Percentiles rank a stretch among this genome's conserved stretches.
Evolutionary conservation across 2,888 invertebrate genomes (phyloP).

Genomic region (Torymus auratus): DNA sequence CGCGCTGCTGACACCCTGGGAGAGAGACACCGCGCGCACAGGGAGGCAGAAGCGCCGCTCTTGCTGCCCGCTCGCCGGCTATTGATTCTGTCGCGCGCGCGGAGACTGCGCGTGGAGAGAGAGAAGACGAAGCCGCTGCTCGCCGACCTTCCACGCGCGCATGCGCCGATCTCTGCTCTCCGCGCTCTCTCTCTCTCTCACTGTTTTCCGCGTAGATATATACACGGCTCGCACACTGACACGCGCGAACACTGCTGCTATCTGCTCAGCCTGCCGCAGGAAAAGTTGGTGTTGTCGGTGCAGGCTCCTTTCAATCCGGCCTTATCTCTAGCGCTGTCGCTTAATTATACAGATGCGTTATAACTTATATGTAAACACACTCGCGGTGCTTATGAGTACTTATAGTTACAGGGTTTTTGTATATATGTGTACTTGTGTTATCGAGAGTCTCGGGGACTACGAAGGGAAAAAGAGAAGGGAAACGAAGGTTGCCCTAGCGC

Average conservation of each 20-base stretch:
- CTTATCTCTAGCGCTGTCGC: too few relatives aligned
- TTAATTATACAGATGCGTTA: too few relatives aligned
- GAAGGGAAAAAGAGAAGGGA: conserved; percentile 47
- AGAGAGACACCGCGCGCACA: not conserved
- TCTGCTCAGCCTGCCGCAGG: too few relatives aligned
- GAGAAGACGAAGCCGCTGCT: not conserved
- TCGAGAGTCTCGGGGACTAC: conserved; percentile 6
- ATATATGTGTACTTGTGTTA: too few relatives aligned
- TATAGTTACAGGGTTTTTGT: too few relatives aligned
- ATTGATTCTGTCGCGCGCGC: conserved; percentile 38
- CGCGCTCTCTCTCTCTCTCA: not conserved
- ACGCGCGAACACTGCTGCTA: too few relatives aligned
- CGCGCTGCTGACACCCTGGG: not conserved
- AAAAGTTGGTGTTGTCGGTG: too few relatives aligned
- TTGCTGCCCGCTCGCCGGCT: conserved; percentile 11
- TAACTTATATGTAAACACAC: too few relatives aligned
- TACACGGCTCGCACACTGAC: too few relatives aligned
- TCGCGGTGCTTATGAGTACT: too few relatives aligned
- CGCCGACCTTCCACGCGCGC: not conserved
- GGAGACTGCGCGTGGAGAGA: conserved; percentile 10
- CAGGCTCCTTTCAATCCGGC: too few relatives aligned
- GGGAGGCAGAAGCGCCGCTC: not conserved
- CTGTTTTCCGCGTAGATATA: too few relatives aligned
- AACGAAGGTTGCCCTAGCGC: not conserved
- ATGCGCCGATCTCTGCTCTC: conserved; percentile 9